Evolutionary conservation across 1,140 invertebrate species (phyloP).

Genomic region (Melitaea cinxia): DNA sequence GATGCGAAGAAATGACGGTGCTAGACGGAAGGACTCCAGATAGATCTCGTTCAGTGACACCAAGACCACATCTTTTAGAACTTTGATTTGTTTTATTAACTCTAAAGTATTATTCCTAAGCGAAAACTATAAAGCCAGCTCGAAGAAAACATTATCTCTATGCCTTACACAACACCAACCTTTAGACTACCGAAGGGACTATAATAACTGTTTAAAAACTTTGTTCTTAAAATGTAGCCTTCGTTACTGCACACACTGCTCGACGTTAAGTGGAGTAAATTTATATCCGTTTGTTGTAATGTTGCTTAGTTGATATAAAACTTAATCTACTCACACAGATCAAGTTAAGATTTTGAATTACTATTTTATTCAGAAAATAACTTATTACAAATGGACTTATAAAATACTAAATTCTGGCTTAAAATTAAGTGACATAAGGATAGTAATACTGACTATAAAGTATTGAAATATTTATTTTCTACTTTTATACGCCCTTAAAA

Average conservation of each 20-base stretch:
- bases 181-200: slow-evolving; percentile 9
- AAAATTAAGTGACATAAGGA: not conserved
- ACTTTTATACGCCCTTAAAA: slow-evolving; percentile 33
- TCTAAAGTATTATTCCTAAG: not conserved
- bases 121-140: not conserved
- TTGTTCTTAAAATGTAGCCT: slow-evolving; percentile 17
- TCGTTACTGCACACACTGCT: not conserved
- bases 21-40: slow-evolving; percentile 56
- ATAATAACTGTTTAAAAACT: slow-evolving; percentile 6
- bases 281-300: slow-evolving; percentile 3
- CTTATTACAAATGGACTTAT: not conserved
- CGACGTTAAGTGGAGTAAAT: slow-evolving; percentile 1
- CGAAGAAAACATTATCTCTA: slow-evolving; percentile 1
- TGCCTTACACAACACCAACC: slow-evolving; percentile 5
- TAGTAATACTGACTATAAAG: not conserved
- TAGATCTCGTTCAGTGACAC: slow-evolving; percentile 60
- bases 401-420: not conserved
- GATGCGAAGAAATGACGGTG: slow-evolving; percentile 73
- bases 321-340: not conserved
- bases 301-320: not conserved
- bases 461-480: slow-evolving; percentile 26
- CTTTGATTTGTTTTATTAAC: slow-evolving; percentile 47
- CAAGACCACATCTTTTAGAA: slow-evolving; percentile 64
- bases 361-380: not conserved
- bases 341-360: not conserved